These are phyloP conservation scores for Melanotaenia boesemani DNA, from an alignment of 2,797 vertebrate genomes.

Conservation along the genomic window DNA sequence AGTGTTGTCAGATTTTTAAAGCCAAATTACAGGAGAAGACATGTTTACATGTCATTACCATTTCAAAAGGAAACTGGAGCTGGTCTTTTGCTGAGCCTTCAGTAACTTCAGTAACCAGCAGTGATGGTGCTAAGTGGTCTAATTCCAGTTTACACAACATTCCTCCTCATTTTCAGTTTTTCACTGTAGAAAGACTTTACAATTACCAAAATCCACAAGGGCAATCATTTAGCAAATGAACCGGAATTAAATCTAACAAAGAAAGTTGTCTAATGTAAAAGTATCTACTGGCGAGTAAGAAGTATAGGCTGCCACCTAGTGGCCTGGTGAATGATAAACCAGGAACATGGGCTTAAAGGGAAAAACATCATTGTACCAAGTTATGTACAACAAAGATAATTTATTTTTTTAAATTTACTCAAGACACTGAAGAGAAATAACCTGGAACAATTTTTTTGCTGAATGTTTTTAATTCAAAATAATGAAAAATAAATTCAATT, in stretches of 20 bases:
- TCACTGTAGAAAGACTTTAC: not conserved
- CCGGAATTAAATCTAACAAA: constrained; percentile 23
- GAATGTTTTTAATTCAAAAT: constrained; percentile 79
- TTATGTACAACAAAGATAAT: not conserved
- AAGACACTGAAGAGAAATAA: constrained; percentile 15
- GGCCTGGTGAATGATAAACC: constrained; percentile 41
- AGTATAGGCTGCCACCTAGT: constrained; percentile 71
- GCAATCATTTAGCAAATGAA: constrained; percentile 25
- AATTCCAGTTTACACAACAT: constrained; percentile 23
- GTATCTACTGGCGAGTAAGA: constrained; percentile 7
- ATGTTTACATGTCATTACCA: constrained; percentile 1
- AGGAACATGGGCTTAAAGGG: not conserved
- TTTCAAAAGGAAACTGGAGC: constrained; percentile 1
- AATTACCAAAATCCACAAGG: constrained; percentile 13
- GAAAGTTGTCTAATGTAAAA: constrained; percentile 10
- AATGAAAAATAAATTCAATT: constrained; percentile 77
- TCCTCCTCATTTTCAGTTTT: constrained; percentile 19
- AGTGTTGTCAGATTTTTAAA: too few species aligned
- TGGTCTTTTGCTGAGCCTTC: not conserved
- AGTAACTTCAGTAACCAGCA: not conserved
- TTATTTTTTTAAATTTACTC: constrained; percentile 8
- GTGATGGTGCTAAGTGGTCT: constrained; percentile 4
- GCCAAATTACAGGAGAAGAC: not conserved
- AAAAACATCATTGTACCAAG: not conserved
- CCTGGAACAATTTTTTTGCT: constrained; percentile 36